Evolutionary conservation across 1,140 invertebrate genomes (phyloP), one percentile per base, ranked within the genome.

Genomic region (Drosophila willistoni): DNA sequence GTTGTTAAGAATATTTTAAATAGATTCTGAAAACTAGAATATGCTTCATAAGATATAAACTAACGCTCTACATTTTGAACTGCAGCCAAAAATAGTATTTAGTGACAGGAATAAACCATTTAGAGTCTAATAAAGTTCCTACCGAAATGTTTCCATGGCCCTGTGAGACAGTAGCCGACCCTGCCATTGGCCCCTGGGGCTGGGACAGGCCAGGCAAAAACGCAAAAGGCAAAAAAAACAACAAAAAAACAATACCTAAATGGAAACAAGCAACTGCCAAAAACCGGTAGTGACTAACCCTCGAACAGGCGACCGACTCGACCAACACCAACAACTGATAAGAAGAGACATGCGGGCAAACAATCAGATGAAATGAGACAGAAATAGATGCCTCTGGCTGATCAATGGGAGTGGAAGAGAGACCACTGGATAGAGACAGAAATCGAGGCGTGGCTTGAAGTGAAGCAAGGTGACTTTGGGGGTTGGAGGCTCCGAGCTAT

Each of bases 221-320:
- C 74, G 74, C 71, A 71, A 86, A 63, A 68, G 68, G 75, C 68
- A 79, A 81, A 78, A 79, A 51, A 51, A 63, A 51, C 17, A 1
- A 71, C 56, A 75, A 68, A 63, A 57, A 42, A 44, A 55, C 62
- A 9, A 75, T 36, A 78, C 71, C 65, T 65, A 79, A 73, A 78
- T 79, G 71, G 57, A 79, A 79, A 73, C 75, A 63, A 42, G 63
- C 68, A 78, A 78, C 73, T 73, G 73, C 77, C 77, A 89, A 89
- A 71, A 89, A 89, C 85, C 85, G 84, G 84, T 84, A 81, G 66
- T 89, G 85, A 89, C 80, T 89, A 87, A 87, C 83, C 83, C 82
- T 67, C 73, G 59, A 68, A 63, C 64, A 55, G 67, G 57, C 57
- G 62, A 41, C 60, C 44, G 44, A 19, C 17, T 51, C 44, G 44